Percentiles rank a stretch among this genome's conserved stretches.
Evolutionary conservation across 1,140 invertebrate genomes (phyloP).

Genomic region (Zaprionus taronus): DNA sequence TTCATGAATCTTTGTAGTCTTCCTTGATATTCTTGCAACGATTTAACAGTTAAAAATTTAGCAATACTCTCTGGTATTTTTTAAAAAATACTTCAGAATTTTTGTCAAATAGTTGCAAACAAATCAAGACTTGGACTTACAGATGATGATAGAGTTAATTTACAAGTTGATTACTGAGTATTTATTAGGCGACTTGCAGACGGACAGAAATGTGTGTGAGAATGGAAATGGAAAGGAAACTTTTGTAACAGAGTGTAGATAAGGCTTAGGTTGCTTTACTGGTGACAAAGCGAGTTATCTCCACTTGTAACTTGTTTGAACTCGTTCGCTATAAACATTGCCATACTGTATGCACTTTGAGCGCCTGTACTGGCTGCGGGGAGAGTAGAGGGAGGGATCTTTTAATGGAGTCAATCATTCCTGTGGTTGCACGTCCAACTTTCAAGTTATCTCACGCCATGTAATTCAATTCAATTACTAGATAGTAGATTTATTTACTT

Average conservation of each 20-base stretch:
- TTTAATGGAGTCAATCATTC: constrained; percentile 12
- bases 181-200: not conserved
- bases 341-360: not conserved
- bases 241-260: not conserved
- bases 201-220: not conserved
- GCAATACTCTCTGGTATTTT: not conserved
- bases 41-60: not conserved
- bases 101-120: not conserved
- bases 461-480: constrained; percentile 31
- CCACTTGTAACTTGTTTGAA: not conserved
- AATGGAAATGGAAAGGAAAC: not conserved
- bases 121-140: not conserved
- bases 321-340: not conserved
- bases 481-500: constrained; percentile 22
- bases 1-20: not conserved
- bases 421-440: constrained; percentile 19
- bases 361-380: not conserved
- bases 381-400: not conserved
- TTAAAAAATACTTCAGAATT: not conserved
- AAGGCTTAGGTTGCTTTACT: not conserved
- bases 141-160: not conserved
- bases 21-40: not conserved
- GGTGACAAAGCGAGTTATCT: not conserved
- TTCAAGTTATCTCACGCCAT: constrained; percentile 16
- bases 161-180: not conserved